Evolutionary conservation across 1,140 invertebrate genomes (phyloP).

Genomic region (Drosophila parvula): DNA sequence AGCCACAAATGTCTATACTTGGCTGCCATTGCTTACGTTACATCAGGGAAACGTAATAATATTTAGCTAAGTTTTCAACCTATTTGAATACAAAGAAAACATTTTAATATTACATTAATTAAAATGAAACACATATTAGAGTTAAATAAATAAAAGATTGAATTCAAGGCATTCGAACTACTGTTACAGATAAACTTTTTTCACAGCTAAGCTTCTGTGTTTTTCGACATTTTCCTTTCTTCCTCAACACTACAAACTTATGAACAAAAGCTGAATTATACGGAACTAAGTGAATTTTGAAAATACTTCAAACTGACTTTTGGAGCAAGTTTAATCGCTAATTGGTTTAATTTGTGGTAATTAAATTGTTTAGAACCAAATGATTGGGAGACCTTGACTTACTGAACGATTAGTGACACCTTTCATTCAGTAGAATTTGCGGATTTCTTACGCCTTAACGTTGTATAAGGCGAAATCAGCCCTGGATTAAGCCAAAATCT

Average conservation of each 20-base stretch:
- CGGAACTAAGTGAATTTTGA: background rate
- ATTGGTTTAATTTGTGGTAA: slow-evolving; percentile 22
- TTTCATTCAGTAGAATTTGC: background rate
- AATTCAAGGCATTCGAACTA: too few species aligned
- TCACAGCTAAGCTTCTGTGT: too few species aligned
- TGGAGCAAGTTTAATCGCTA: background rate
- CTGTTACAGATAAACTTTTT: too few species aligned
- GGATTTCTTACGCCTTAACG: background rate
- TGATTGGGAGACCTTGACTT: slow-evolving; percentile 6
- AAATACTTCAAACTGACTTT: background rate
- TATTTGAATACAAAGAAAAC: too few species aligned
- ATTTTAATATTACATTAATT: too few species aligned
- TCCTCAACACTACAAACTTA: background rate
- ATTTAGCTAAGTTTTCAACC: too few species aligned
- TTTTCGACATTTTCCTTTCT: background rate
- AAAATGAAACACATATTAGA: too few species aligned
- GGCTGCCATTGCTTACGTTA: too few species aligned
- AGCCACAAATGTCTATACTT: too few species aligned
- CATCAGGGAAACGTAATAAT: too few species aligned
- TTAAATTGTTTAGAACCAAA: slow-evolving; percentile 5
- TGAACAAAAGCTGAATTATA: background rate
- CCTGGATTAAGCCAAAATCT: background rate
- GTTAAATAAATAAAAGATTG: too few species aligned
- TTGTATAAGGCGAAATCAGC: background rate
- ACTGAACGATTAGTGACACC: background rate